Evolutionary conservation across 2,113 vertebrate species (phyloP), one percentile per base, ranked within the genome.

Genomic region (Butorides virescens): DNA sequence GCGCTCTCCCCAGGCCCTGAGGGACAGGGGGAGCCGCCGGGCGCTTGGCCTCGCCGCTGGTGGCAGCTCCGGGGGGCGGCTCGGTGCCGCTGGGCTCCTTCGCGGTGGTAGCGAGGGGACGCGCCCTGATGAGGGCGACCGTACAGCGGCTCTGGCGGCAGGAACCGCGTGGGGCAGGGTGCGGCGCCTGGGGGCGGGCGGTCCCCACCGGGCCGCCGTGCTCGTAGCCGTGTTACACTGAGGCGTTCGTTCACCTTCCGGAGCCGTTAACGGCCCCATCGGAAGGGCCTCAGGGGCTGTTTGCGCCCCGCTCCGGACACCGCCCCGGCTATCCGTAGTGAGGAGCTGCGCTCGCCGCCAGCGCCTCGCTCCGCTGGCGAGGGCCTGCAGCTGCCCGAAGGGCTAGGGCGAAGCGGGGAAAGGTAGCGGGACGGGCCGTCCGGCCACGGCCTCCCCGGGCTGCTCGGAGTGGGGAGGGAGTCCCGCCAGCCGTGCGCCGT

Each of bases 401-500:
- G 39, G 47, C 15, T 23, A 1, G 18, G 25, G 25, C 34, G 4
- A 55, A n/a, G 65, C 25, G 39, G 65, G 65, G 21, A 9, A 12
- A 5, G 81, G 27, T 7, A 5, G 8, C 17, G 63, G 30, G 49
- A 2, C 8, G 16, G n/a, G 37, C 50, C 49, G 2, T 0, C 4
- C 25, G n/a, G 44, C n/a, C 27, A 7, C 3, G 34, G 44, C 7
- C 32, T 14, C 12, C 18, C 8, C 21, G 1, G 15, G 50, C 76
- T 21, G 63, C 29, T 11, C 21, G 2, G 20, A 16, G 65, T 1
- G 2, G 79, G 23, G 27, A 1, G 6, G 34, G 15, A 11, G 4
- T 3, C 13, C 63, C 2, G 47, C 13, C 3, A 2, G 46, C 10
- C 1, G 0, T 2, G 27, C 1, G 12, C 12, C 3, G 9, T 6